Evolutionary conservation across 2,113 vertebrate species (phyloP), one percentile per base, ranked within the genome.

Genomic region (Ranitomeya variabilis): DNA sequence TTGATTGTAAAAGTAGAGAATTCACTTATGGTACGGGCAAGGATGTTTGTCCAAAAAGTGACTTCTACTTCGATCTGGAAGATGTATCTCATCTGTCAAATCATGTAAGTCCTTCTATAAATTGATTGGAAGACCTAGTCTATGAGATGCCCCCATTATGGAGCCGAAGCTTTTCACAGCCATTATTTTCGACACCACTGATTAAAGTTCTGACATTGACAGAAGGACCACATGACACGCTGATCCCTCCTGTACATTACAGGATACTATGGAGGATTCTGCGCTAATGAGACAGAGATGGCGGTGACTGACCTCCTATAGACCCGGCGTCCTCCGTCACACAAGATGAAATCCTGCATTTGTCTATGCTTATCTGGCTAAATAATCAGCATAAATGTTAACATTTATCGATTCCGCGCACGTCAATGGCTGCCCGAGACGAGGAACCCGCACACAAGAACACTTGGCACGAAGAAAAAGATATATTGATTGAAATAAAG

Each of bases 401-500:
- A 64, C 31, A 19, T 89, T 92, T 92, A 90, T 92, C 89, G 92
- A 91, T 91, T 84, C 91, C 85, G 74, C 13, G 90, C 87, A 84
- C 79, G 86, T 93, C 90, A 90, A 90, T 84, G 77, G 16, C 87
- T 91, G 90, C 89, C 88, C 88, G 90, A 74, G 78, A 87, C 66
- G 57, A 85, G 78, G 52, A 85, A 73, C 12, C 0, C 52, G 87
- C 83, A 23, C 76, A 18, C 73, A 81, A 90, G 89, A 90, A 84
- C 87, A 69, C 6, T 73, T 89, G 82, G 59, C 89, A 91, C 91
- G 76, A 89, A 78, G 85, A 90, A 59, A 89, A 45, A 89, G 88
- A 91, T 90, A 62, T 91, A 91, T 90, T 79, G 91, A 93, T 93
- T 91, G 89, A 91, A 93, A 93, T 91, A 92, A 93, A 90, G 77